These are phyloP conservation scores for Acronicta aceris DNA, from an alignment of 2,888 invertebrate species.

Conservation along the genomic window DNA sequence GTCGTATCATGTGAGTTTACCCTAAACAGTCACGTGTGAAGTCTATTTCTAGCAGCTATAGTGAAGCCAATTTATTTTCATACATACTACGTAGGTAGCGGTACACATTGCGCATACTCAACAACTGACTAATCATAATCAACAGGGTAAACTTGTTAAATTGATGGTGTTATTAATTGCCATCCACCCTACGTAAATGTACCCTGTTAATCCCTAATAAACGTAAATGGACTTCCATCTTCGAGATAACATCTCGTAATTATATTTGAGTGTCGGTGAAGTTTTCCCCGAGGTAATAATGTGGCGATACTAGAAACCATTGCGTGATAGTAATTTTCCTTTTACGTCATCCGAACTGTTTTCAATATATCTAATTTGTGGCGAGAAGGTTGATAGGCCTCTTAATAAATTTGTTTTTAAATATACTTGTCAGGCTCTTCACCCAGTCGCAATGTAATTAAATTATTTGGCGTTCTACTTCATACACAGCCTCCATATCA, in stretches of 20 bases:
- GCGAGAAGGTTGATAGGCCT: slow-evolving; percentile 12
- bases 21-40: slow-evolving; percentile 10
- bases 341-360: slow-evolving; percentile 39
- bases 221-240: slow-evolving; percentile 56
- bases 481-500: slow-evolving; percentile 16
- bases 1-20: slow-evolving; percentile 8
- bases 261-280: slow-evolving; percentile 54
- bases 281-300: slow-evolving; percentile 53
- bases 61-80: slow-evolving; percentile 36
- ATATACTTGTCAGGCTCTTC: slow-evolving; percentile 17
- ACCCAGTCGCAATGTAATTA: slow-evolving; percentile 35
- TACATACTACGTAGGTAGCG: background rate
- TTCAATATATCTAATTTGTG: slow-evolving; percentile 46
- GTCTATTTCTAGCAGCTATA: slow-evolving; percentile 18
- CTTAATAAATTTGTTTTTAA: slow-evolving; percentile 30
- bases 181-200: slow-evolving; percentile 40
- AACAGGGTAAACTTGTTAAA: slow-evolving; percentile 50
- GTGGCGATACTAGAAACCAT: slow-evolving; percentile 36
- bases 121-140: slow-evolving; percentile 44
- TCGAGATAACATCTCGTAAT: slow-evolving; percentile 62
- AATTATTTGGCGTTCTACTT: slow-evolving; percentile 35
- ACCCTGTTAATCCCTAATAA: slow-evolving; percentile 55
- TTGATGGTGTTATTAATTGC: slow-evolving; percentile 51
- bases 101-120: slow-evolving; percentile 13
- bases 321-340: slow-evolving; percentile 46